Base-by-base conservation (phyloP, 1,140 invertebrate genomes). In the Zaprionus vittiger region DNA sequence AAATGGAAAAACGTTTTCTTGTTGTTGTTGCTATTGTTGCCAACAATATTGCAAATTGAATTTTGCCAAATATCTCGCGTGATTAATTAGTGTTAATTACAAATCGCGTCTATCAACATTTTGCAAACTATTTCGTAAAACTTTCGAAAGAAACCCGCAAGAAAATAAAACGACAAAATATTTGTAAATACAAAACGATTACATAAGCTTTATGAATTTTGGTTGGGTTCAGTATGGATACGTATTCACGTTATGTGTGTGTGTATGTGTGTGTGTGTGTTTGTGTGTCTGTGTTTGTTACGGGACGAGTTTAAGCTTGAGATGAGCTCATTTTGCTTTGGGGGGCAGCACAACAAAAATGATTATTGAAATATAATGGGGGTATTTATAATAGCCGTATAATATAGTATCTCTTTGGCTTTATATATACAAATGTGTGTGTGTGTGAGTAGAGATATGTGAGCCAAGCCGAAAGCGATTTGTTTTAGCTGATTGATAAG, bases 21-120 rank as follows among this genome's bases (percentile, higher is more conserved):
- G 31, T 7, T 7, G 28, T 28, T 28, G 28, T 34, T 74, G 31
- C 57, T 41, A 2, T 22, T 38, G 9, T 55, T 62, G 56, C 62
- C 76, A 73, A 82, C 86, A 2, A 17, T 38, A 5, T 55, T 67
- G 62, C 62, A 79, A 73, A 82, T 85, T 82, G 79, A 83, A 73
- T 69, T 86, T 77, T 49, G 26, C 38, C 17, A 68, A 83, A 31
- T 47, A 24, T 84, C 67, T 73, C 38, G 17, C 34, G 66, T 90
- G 81, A 90, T 89, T 90, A 85, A 89, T 90, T 90, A 85, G 81
- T 77, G 73, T 90, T 89, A 89, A 89, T 85, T 89, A 90, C 79
- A 80, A 79, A 68, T 83, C 83, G 74, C 71, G 52, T 52, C 74
- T 75, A 59, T 63, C 49, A 70, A 67, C 64, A 61, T 84, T 83